A percentile compares a stretch with the other conserved stretches of the same genome.
Conservation (phyloP, 2,888 invertebrate genomes). For the Drosophila tripunctata region DNA sequence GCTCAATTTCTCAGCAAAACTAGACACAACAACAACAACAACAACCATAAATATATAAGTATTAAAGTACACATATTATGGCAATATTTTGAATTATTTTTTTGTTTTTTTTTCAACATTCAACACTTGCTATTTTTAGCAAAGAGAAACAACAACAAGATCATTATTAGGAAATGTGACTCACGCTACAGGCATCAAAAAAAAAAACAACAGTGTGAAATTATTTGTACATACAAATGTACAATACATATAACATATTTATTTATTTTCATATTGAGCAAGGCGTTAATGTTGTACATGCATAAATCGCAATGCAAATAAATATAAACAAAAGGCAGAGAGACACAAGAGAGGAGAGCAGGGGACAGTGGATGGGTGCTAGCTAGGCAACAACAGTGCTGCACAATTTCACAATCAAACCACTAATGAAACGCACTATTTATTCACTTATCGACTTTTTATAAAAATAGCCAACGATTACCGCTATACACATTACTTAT, state of each 20-base stretch:
- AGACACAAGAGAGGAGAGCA: no score
- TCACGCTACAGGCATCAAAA: slow-evolving; percentile 31
- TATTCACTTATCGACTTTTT: background rate
- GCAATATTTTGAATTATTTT: slow-evolving; percentile 59
- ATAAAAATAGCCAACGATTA: background rate
- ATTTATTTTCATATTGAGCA: slow-evolving; percentile 33
- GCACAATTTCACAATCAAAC: slow-evolving; percentile 9
- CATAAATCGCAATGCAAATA: slow-evolving; percentile 12
- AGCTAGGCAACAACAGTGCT: background rate
- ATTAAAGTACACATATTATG: slow-evolving; percentile 32
- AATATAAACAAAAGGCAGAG: slow-evolving; percentile 6
- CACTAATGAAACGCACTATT: no score
- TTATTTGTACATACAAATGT: slow-evolving; percentile 18
- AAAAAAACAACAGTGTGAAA: slow-evolving; percentile 21
- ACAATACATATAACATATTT: slow-evolving; percentile 17
- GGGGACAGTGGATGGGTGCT: no score
- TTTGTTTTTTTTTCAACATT: slow-evolving; percentile 44
- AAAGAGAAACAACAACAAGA: slow-evolving; percentile 21
- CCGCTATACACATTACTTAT: slow-evolving; percentile 1
- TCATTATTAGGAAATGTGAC: slow-evolving; percentile 44
- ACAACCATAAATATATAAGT: slow-evolving; percentile 3
- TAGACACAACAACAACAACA: slow-evolving; percentile 10
- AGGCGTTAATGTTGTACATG: slow-evolving; percentile 21
- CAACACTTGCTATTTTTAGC: slow-evolving; percentile 55
- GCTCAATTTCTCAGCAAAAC: slow-evolving; percentile 18